phyloP scores from a whole-genome alignment of 2,113 vertebrate species.

The Zapus hudsonius region DNA sequence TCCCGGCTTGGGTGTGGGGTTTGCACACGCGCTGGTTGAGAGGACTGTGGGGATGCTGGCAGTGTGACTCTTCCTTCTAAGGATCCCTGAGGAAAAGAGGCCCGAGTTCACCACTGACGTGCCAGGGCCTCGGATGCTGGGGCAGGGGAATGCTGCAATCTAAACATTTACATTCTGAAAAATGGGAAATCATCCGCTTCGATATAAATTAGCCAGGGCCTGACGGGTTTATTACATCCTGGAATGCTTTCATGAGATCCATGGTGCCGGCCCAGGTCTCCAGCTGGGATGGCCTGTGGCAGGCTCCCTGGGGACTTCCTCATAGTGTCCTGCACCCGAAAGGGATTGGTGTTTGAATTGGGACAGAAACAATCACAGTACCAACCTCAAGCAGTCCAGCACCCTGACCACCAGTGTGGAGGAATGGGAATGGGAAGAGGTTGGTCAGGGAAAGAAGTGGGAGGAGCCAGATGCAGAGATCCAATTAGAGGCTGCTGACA shows the following conservation, averaged over 20 bases:
- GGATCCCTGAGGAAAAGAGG: conserved; percentile 61
- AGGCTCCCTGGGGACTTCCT: neutral
- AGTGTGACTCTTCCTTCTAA: conserved; percentile 66
- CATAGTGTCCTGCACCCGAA: neutral
- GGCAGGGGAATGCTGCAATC: conserved; percentile 80
- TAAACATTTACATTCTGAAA: conserved; percentile 86
- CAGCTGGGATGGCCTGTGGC: conserved; percentile 63
- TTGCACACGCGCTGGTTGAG: neutral
- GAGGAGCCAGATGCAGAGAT: neutral
- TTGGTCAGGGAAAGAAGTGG: neutral
- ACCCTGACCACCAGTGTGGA: neutral
- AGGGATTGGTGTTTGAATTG: neutral
- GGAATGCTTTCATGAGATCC: conserved; percentile 84
- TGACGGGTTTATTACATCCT: conserved; percentile 82
- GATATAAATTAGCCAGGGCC: conserved; percentile 80
- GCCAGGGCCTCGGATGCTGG: conserved; percentile 78
- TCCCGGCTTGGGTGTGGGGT: neutral
- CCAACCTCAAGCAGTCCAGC: neutral
- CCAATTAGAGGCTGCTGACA: neutral
- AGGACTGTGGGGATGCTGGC: conserved; percentile 39
- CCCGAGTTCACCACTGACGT: conserved; percentile 62
- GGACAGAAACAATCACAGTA: neutral
- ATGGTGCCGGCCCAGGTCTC: conserved; percentile 68
- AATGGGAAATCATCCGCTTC: conserved; percentile 84
- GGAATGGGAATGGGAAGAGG: neutral